phyloP scores from a whole-genome alignment of 2,888 invertebrate genomes.

The Heterodera filipjevi region DNA sequence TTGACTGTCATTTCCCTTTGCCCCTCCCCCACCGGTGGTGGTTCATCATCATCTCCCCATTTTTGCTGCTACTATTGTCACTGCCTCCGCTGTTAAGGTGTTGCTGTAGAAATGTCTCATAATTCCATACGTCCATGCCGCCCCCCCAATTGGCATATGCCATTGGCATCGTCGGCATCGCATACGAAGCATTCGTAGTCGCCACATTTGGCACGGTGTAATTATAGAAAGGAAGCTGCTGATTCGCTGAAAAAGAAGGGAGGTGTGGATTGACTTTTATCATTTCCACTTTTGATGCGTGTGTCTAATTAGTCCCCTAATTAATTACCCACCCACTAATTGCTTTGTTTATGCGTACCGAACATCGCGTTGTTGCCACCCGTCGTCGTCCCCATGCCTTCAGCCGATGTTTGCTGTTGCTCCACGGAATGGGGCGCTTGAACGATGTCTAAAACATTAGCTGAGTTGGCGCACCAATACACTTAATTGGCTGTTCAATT shows the following conservation, averaged over 20 bases:
- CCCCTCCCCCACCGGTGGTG: neutral
- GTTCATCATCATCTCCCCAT: neutral
- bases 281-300: neutral
- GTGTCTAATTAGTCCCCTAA: neutral
- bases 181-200: no score
- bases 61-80: neutral
- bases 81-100: neutral
- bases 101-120: neutral
- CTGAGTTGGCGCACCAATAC: conserved; percentile 3
- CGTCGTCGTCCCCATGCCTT: neutral
- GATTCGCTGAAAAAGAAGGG: neutral
- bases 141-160: neutral
- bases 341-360: neutral
- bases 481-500: neutral
- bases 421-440: neutral
- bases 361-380: neutral
- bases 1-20: neutral
- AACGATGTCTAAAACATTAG: neutral
- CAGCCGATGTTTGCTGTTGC: neutral
- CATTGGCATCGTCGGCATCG: neutral
- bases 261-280: neutral
- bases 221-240: neutral
- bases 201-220: neutral
- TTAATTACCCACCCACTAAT: neutral
- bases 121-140: neutral